phyloP scores from a whole-genome alignment of 2,888 invertebrate species.

The Leptogaster cylindrica region DNA sequence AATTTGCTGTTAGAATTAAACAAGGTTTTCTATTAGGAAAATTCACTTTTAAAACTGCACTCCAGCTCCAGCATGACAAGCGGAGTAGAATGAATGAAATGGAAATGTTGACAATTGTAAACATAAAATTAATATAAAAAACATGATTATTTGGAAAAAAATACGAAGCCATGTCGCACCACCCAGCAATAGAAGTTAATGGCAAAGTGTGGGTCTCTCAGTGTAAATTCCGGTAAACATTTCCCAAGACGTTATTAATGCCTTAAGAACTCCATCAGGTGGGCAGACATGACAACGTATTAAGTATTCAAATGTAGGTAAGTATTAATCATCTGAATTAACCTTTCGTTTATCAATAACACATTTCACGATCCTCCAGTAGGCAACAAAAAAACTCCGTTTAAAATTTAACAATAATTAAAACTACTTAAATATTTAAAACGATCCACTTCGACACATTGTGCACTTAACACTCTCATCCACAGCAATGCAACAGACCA shows the following conservation, averaged over 20 bases:
- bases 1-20: too few species aligned
- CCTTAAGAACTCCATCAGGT: constrained; percentile 39
- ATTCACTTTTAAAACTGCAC: too few species aligned
- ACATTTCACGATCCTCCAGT: constrained; percentile 17
- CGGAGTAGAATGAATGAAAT: neutral
- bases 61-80: too few species aligned
- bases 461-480: constrained; percentile 9
- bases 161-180: constrained; percentile 22
- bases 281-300: constrained; percentile 27
- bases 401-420: neutral
- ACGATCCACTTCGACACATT: constrained; percentile 29
- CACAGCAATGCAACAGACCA: neutral
- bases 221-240: constrained; percentile 34
- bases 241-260: constrained; percentile 39
- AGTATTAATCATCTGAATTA: constrained; percentile 33
- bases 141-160: too few species aligned
- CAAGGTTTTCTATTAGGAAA: too few species aligned
- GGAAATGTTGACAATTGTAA: neutral
- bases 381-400: constrained; percentile 2
- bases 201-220: constrained; percentile 24
- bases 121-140: constrained; percentile 12
- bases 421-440: neutral
- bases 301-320: constrained; percentile 20
- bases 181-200: constrained; percentile 15
- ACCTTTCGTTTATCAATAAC: constrained; percentile 25